A percentile compares a stretch with the other conserved stretches of the same genome.
Evolutionary conservation across 1,140 invertebrate species (phyloP).

Genomic region (Oscheius sp.): DNA sequence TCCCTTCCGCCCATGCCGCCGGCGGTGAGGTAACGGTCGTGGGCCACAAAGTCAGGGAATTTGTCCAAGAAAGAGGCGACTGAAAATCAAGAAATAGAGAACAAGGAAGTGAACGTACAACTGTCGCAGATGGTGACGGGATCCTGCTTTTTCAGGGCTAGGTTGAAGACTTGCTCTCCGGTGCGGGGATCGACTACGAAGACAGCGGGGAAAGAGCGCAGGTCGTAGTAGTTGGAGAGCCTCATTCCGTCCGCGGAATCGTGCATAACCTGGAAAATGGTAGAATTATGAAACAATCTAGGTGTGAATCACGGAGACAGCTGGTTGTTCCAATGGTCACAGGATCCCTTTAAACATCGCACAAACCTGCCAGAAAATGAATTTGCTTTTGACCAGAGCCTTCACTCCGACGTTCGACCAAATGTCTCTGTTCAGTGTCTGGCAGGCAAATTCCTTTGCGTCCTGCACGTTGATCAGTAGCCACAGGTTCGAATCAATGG

Average conservation of each 20-base stretch:
- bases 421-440: constrained; percentile 75
- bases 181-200: constrained; percentile 76
- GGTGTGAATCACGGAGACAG: background rate
- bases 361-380: constrained; percentile 76
- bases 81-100: constrained; percentile 20
- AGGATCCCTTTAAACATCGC: background rate
- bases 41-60: constrained; percentile 50
- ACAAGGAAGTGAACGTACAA: constrained; percentile 49
- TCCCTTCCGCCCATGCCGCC: background rate
- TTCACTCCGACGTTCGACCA: constrained; percentile 73
- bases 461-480: constrained; percentile 77
- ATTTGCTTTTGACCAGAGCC: constrained; percentile 71
- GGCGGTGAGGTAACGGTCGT: constrained; percentile 34
- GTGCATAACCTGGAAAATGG: constrained; percentile 67
- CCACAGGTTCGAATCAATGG: constrained; percentile 71
- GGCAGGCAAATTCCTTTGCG: constrained; percentile 72
- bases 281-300: background rate
- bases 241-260: constrained; percentile 71
- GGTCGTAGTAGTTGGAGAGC: constrained; percentile 73
- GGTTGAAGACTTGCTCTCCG: constrained; percentile 62
- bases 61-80: constrained; percentile 48
- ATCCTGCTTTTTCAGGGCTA: constrained; percentile 61
- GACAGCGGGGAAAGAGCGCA: constrained; percentile 71
- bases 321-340: background rate
- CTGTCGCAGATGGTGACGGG: constrained; percentile 65